Percentiles rank a stretch among this genome's conserved stretches.
phyloP scores from a whole-genome alignment of 2,888 invertebrate genomes.

The Eupithecia inturbata region DNA sequence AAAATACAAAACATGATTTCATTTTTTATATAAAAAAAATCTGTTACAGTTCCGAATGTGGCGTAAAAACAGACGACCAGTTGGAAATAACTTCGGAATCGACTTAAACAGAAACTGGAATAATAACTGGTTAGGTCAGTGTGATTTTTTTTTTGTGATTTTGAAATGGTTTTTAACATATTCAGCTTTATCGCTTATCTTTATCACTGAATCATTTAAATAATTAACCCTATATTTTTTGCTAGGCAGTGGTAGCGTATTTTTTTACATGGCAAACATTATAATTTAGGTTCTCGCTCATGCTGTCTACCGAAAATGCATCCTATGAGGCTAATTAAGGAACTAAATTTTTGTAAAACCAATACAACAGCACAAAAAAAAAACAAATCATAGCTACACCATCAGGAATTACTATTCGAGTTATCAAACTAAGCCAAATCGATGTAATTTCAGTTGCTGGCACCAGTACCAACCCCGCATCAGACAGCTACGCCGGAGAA shows the following conservation, averaged over 20 bases:
- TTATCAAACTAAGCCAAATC: not conserved
- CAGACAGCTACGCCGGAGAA: constrained; percentile 79
- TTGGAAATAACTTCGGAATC: constrained; percentile 82
- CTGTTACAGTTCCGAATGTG: constrained; percentile 87
- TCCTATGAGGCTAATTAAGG: not conserved
- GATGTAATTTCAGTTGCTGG: constrained; percentile 60
- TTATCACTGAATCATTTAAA: not conserved
- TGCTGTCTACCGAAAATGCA: not conserved
- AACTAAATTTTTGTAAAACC: not conserved
- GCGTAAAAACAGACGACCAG: constrained; percentile 84
- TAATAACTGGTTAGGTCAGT: constrained; percentile 83
- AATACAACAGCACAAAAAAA: not conserved
- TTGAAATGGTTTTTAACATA: no score
- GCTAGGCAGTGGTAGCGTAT: not conserved
- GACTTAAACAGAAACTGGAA: constrained; percentile 86
- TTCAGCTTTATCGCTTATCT: no score
- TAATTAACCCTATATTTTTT: not conserved
- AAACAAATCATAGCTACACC: not conserved
- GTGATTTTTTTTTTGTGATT: no score
- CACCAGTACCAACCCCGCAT: constrained; percentile 67
- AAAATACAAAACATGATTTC: not conserved
- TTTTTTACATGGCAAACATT: no score
- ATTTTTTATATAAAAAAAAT: not conserved
- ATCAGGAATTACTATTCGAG: not conserved
- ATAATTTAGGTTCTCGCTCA: not conserved